Evolutionary conservation across 1,140 invertebrate genomes (phyloP), one percentile per base, ranked within the genome.

Genomic region (Apis florea): DNA sequence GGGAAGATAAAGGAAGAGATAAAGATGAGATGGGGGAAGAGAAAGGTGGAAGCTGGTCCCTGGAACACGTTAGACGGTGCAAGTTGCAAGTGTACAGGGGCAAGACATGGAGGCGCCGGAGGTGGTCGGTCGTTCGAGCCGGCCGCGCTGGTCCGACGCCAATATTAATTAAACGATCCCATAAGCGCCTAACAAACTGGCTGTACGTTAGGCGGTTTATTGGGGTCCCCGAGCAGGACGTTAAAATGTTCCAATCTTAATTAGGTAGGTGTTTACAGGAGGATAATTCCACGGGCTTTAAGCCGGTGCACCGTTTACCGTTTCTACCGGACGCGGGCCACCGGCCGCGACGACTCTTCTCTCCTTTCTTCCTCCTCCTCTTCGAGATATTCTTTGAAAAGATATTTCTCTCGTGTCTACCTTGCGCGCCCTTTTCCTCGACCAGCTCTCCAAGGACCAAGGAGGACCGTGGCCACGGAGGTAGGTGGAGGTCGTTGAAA

Each of bases 191-290:
- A 92, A 90, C 88, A 90, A 92, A 92, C 90, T 90, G 90, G 88
- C 89, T 89, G 88, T 93, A 93, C 88, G 90, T 93, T 91, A 87
- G 85, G 77, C 81, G 91, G 87, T 93, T 93, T 93, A 93, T 93
- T 91, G 89, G 88, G 88, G 83, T 91, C 90, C 85, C 88, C 89
- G 82, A 87, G 85, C 83, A 86, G 83, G 89, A 93, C 90, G 91
- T 93, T 93, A 93, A 93, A 93, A 93, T 92, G 92, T 93, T 93
- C 92, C 92, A 93, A 93, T 93, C 92, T 93, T 93, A 93, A 93
- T 93, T 93, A 93, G 92, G 90, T 93, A 93, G 92, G 92, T 94
- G 92, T 94, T 93, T 93, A 93, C 91, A 93, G 90, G 90, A 90
- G 90, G 89, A 93, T 92, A 90, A 91, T 92, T 92, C 87, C 87